phyloP scores from a whole-genome alignment of 2,797 vertebrate species.

The Syncerus caffer region DNA sequence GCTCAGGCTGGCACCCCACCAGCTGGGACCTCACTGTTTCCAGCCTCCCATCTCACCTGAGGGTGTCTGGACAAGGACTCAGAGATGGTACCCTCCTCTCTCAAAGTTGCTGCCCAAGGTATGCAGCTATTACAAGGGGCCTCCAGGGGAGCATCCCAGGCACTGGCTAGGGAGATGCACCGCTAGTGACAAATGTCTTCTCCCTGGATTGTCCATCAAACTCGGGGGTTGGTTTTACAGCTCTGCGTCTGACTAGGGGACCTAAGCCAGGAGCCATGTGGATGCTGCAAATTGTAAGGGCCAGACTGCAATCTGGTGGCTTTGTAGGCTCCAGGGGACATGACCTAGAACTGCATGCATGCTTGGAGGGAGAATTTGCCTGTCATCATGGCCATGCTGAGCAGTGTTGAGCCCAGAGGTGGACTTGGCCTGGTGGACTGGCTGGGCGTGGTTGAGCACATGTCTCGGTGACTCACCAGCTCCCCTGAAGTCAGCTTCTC shows the following conservation, averaged over 20 bases:
- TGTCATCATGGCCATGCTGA: neutral
- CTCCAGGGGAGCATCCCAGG: neutral
- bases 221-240: neutral
- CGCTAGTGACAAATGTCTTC: neutral
- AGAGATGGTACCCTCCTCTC: neutral
- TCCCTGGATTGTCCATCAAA: neutral
- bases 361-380: neutral
- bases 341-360: neutral
- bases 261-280: neutral
- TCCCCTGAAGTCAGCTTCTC: conserved; percentile 10
- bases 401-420: neutral
- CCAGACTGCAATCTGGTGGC: neutral
- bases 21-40: neutral
- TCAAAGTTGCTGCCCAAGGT: neutral
- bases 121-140: neutral
- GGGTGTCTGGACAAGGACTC: neutral
- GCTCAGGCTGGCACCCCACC: neutral
- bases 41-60: neutral
- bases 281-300: neutral
- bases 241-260: neutral
- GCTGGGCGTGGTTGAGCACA: neutral
- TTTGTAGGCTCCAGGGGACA: neutral
- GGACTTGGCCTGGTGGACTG: neutral
- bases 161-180: neutral
- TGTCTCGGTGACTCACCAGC: neutral